Evolutionary conservation across 2,888 invertebrate species (phyloP), one percentile per base, ranked within the genome.

Genomic region (Oscheius sp.): DNA sequence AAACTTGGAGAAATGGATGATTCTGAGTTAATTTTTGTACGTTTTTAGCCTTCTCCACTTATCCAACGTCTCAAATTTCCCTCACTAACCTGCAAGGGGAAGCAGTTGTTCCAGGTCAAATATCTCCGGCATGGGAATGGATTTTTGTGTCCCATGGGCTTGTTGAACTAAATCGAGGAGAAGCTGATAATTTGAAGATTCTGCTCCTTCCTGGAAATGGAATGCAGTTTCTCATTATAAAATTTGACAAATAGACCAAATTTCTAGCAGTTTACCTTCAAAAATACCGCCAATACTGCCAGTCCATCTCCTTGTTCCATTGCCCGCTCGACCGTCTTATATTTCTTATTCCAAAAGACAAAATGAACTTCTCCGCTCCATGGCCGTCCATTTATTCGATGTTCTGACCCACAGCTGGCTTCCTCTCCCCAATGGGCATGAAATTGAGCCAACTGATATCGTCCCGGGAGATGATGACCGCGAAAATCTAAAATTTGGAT

Each of bases 401-500:
- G 87, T 75, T 87, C 87, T 7, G 84, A 82, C 16, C 87, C 87
- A 59, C 83, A 78, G 41, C 71, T 76, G 7, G 80, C 75, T 58
- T 85, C 75, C 35, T 76, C 68, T 46, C 84, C 82, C 87, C 87
- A 87, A 74, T 87, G 87, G 43, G 82, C 83, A 73, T 87, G 87
- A 73, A 87, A 85, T 74, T 87, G 87, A 64, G 80, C 84, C 61
- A 87, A 70, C 52, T 81, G 77, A 70, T 76, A 85, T 18, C 64
- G 73, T 3, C 74, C 76, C 1, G 69, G 78, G 12, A 81, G 73
- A 70, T 81, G 79, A 56, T 61, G 73, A 12, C 76, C 78, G 12
- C 76, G 71, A 13, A 82, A 70, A 55, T 55, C 82, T 82, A 66
- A 55, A 72, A 27, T 23, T n/a, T 16, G 5, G 9, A 35, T 3